Conservation (phyloP, 2,797 vertebrate genomes). For the Eremophila alpestris region DNA sequence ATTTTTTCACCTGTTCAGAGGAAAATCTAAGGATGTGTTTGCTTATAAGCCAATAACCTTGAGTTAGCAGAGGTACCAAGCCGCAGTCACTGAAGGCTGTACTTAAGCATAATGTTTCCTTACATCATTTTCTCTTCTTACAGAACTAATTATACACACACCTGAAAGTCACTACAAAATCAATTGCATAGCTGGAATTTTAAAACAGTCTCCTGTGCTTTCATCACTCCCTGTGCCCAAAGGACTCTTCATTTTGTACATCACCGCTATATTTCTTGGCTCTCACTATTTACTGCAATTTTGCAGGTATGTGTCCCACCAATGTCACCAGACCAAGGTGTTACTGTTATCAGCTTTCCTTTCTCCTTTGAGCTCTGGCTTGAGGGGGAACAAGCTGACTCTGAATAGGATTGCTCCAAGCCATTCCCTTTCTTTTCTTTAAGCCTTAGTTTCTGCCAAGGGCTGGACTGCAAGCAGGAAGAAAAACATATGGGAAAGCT, state of each 20-base stretch:
- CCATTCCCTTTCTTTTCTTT: not conserved
- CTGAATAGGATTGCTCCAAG: not conserved
- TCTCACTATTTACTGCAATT: not conserved
- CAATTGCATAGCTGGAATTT: not conserved
- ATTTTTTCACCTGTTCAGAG: not conserved
- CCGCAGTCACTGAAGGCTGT: not conserved
- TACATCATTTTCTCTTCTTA: not conserved
- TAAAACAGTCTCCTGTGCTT: not conserved
- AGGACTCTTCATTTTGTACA: not conserved
- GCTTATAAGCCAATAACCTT: not conserved
- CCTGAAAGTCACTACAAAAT: not conserved
- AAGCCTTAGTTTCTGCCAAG: not conserved
- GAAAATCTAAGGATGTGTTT: not conserved
- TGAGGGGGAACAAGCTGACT: not conserved
- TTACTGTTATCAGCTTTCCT: not conserved
- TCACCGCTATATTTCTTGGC: not conserved
- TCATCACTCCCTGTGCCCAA: not conserved
- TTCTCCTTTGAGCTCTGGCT: not conserved
- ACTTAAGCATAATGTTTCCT: not conserved
- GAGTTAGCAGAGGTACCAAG: not conserved
- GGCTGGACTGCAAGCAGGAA: not conserved
- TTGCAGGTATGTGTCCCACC: not conserved
- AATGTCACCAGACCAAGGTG: not conserved
- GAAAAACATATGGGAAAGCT: slow-evolving; percentile 10
- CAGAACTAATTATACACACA: not conserved